Evolutionary conservation across 2,888 invertebrate species (phyloP).

Genomic region (Epirrita christyi): DNA sequence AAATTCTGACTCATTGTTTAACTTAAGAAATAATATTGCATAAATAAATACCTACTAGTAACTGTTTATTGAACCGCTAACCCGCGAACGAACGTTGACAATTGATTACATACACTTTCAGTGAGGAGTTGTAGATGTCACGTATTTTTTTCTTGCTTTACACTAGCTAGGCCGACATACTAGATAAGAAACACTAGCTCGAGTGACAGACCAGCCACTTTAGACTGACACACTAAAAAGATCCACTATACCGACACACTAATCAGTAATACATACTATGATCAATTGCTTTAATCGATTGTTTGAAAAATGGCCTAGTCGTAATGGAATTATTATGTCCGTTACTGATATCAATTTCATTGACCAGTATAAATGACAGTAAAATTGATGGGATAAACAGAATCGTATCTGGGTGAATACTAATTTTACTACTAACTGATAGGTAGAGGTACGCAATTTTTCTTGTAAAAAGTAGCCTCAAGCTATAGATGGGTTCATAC

Average conservation of each 20-base stretch:
- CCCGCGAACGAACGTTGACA: conserved; percentile 18
- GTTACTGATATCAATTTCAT: background rate
- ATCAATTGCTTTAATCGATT: background rate
- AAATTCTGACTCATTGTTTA: conserved; percentile 67
- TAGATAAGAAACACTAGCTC: background rate
- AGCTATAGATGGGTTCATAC: too few relatives aligned
- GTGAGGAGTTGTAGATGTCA: too few relatives aligned
- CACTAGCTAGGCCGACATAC: background rate
- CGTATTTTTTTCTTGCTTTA: background rate
- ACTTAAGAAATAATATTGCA: conserved; percentile 55
- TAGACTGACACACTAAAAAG: too few relatives aligned
- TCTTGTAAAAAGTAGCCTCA: too few relatives aligned
- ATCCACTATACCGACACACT: too few relatives aligned
- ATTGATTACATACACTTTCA: conserved; percentile 6
- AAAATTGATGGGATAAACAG: too few relatives aligned
- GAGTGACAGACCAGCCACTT: too few relatives aligned
- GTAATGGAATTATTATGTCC: background rate
- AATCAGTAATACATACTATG: background rate
- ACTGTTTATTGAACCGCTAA: conserved; percentile 54
- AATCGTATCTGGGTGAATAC: too few relatives aligned
- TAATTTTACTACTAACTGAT: too few relatives aligned
- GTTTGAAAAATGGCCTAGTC: background rate
- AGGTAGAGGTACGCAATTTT: too few relatives aligned
- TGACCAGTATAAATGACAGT: too few relatives aligned
- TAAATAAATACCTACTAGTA: conserved; percentile 48